Conservation (phyloP, 2,797 vertebrate species). For the Ctenopoma multispine region DNA sequence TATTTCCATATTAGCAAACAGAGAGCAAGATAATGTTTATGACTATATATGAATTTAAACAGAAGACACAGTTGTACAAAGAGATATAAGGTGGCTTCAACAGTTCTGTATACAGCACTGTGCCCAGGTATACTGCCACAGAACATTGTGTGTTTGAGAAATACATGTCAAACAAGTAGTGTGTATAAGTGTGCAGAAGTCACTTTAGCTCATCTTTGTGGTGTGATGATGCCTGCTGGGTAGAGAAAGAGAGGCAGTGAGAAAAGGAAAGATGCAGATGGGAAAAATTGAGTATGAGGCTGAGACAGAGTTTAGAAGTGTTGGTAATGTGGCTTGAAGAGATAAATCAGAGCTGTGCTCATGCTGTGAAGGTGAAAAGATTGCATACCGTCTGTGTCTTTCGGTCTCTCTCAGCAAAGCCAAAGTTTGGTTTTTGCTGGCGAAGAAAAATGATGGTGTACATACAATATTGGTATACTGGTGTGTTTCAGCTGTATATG, state of each 20-base stretch:
- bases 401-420: slow-evolving; percentile 23
- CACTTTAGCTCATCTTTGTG: slow-evolving; percentile 22
- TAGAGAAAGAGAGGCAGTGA: neutral
- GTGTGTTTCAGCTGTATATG: neutral
- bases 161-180: slow-evolving; percentile 27
- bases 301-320: slow-evolving; percentile 35
- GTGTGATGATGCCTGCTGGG: slow-evolving; percentile 44
- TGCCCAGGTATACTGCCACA: no score
- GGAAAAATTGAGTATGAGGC: slow-evolving; percentile 19
- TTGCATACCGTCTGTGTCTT: slow-evolving; percentile 1
- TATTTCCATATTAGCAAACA: neutral
- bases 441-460: neutral
- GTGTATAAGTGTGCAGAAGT: slow-evolving; percentile 12
- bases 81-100: neutral
- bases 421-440: slow-evolving; percentile 18
- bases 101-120: no score
- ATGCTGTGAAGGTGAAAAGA: slow-evolving; percentile 18
- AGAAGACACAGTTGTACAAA: neutral
- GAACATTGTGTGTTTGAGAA: slow-evolving; percentile 23
- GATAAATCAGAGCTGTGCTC: slow-evolving; percentile 25
- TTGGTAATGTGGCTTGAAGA: slow-evolving; percentile 47
- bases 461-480: neutral
- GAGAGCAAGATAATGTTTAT: neutral
- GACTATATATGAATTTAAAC: neutral
- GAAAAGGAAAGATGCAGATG: neutral